A percentile compares a stretch with the other conserved stretches of the same genome.
Evolutionary conservation across 35 echinoderm and acorn worm genomes (phyloP).

Genomic region (Antedon bifida): DNA sequence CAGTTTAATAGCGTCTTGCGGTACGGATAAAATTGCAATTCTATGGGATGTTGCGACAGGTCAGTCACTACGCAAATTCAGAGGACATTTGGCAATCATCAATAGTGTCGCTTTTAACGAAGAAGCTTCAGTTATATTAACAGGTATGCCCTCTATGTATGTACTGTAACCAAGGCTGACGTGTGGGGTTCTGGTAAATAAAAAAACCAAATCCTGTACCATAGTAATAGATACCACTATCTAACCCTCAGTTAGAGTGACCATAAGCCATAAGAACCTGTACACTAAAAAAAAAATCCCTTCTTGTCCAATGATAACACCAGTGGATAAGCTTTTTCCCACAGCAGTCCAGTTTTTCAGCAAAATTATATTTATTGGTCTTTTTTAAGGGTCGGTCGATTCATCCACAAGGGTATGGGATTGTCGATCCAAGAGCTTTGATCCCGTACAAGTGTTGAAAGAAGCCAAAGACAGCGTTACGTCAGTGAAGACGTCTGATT

Average conservation of each 20-base stretch:
- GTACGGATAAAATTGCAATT: constrained; percentile 61
- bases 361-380: not conserved
- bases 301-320: too few relatives aligned
- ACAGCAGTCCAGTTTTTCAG: too few relatives aligned
- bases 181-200: too few relatives aligned
- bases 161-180: too few relatives aligned
- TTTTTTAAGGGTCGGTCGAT: constrained; percentile 61
- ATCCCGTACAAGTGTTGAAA: constrained; percentile 66
- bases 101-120: constrained; percentile 97
- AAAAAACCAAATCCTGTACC: too few relatives aligned
- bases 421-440: constrained; percentile 67
- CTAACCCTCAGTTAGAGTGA: too few relatives aligned
- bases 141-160: constrained; percentile 54
- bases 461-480: constrained; percentile 83
- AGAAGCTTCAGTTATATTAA: constrained; percentile 80
- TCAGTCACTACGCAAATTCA: constrained; percentile 52
- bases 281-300: too few relatives aligned
- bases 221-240: too few relatives aligned
- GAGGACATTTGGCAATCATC: constrained; percentile 78
- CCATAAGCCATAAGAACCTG: too few relatives aligned
- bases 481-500: constrained; percentile 54
- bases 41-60: constrained; percentile 78
- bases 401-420: constrained; percentile 68
- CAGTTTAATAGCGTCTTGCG: constrained; percentile 67
- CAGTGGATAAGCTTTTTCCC: too few relatives aligned